Evolutionary conservation across 2,888 invertebrate genomes (phyloP), one percentile per base, ranked within the genome.

Genomic region (Meteorus colon): DNA sequence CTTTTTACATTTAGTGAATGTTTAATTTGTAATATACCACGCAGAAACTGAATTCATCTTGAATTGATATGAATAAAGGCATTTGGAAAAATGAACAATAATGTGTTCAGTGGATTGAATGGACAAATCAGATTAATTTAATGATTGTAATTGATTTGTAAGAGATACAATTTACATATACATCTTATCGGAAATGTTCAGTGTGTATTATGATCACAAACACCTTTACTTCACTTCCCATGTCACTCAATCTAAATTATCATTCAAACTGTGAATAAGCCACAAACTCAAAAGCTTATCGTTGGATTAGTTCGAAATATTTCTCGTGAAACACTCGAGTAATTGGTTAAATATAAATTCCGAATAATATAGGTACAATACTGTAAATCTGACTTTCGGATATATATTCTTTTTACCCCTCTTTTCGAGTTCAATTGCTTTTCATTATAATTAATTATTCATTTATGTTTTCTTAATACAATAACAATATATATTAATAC

Each of bases 141-240:
- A 55, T 59, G 24, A 51, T 78, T 73, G 55, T 77, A 73, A 68
- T 80, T 81, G 76, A 77, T 78, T 77, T 83, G 82, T 79, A 83
- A 83, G 84, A 83, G 78, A 83, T 83, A 82, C 80, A 84, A 83
- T 83, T 80, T 83, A 82, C 82, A 83, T 84, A 83, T 55, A 55
- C 81, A 84, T 76, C 82, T 41, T 80, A 82, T 82, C 81, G 79
- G 81, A 79, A 48, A 79, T 78, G 79, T 81, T 80, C 81, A 82
- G 82, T 83, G 80, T 81, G 81, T 81, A 84, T 81, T 78, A 79
- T 27, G 8, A 78, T 78, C 77, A 77, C 77, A 73, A 73, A 19
- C n/a, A 55, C 5, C 8, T 65, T 73, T 31, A 62, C 4, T 62
- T 62, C 14, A 70, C 55, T 76, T 75, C 69, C 78, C 59, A 75